Evolutionary conservation across 1,140 invertebrate species (phyloP), one percentile per base, ranked within the genome.

Genomic region (Drosophila nasuta): DNA sequence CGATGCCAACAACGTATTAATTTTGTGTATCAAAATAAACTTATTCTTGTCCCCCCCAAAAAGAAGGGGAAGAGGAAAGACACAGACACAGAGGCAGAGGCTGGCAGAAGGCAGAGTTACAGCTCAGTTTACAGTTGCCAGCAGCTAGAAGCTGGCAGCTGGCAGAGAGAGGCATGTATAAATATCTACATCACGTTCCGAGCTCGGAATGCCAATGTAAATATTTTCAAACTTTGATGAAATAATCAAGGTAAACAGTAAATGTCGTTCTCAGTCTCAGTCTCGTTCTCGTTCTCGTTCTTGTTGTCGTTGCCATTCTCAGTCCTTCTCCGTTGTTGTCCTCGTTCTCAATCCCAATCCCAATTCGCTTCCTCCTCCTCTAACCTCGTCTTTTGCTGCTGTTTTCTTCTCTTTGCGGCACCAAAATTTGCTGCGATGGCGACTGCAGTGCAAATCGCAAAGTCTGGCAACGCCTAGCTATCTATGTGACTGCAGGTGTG

Each of bases 201-300:
- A 81, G 85, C 85, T 83, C 80, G 83, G 83, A 88, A 88, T 88
- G 83, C 83, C 83, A 88, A 88, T 88, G 83, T 88, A 88, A 88
- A 88, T 88, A 88, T 88, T 88, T 87, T 88, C 83, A 88, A 88
- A 88, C 83, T 88, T 88, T 88, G 83, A 88, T 88, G 83, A 88
- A 88, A 88, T 88, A 88, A 88, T 88, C 83, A 88, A 87, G 83
- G 83, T 87, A 87, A 87, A 87, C 83, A 87, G 83, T 87, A 87
- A 87, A 87, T 87, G 82, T 87, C 85, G 82, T 82, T 71, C 72
- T 77, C 75, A 78, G 69, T 68, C 46, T 75, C 43, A 41, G 63
- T 58, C 59, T 70, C 60, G 68, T 77, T 48, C 17, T 20, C 43
- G 38, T 56, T 60, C 8, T 25, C 51, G 17, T 30, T 30, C n/a